Percentiles rank a stretch among this genome's conserved stretches.
Conservation (phyloP, 2,113 vertebrate species). For the Amazona vittata region DNA sequence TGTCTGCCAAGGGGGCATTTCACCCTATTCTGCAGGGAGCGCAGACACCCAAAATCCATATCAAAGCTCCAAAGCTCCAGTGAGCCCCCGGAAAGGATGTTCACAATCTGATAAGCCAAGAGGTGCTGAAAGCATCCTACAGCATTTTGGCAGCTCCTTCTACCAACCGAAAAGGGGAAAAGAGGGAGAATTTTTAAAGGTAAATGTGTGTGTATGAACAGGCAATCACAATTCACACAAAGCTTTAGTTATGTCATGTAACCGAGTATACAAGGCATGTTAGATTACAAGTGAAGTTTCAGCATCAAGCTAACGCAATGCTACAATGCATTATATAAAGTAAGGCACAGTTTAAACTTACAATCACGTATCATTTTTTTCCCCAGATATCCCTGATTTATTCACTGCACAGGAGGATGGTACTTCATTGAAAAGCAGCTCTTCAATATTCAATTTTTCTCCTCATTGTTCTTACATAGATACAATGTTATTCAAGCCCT, state of each 20-base stretch:
- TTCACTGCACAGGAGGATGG: not conserved
- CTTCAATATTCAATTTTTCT: not conserved
- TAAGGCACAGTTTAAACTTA: not conserved
- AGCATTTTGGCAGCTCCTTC: not conserved
- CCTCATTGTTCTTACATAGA: not conserved
- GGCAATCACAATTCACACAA: not conserved
- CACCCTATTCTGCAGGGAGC: not conserved
- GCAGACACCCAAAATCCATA: not conserved
- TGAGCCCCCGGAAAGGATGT: not conserved
- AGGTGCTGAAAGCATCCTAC: not conserved
- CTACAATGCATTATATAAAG: not conserved
- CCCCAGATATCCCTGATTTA: not conserved
- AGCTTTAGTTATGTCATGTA: not conserved
- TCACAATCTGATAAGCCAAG: not conserved
- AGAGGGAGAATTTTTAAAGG: not conserved
- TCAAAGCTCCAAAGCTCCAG: not conserved
- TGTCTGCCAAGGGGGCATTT: accelerated
- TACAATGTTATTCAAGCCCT: not conserved
- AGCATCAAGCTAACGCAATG: not conserved
- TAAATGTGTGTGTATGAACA: not conserved
- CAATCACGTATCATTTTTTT: not conserved
- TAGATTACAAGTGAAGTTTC: not conserved
- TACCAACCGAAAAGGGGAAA: not conserved
- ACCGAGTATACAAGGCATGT: accelerated
- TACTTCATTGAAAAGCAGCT: not conserved